Percentiles rank a stretch among this genome's conserved stretches.
Conservation (phyloP, 2,797 vertebrate species). For the Astyanax mexicanus region DNA sequence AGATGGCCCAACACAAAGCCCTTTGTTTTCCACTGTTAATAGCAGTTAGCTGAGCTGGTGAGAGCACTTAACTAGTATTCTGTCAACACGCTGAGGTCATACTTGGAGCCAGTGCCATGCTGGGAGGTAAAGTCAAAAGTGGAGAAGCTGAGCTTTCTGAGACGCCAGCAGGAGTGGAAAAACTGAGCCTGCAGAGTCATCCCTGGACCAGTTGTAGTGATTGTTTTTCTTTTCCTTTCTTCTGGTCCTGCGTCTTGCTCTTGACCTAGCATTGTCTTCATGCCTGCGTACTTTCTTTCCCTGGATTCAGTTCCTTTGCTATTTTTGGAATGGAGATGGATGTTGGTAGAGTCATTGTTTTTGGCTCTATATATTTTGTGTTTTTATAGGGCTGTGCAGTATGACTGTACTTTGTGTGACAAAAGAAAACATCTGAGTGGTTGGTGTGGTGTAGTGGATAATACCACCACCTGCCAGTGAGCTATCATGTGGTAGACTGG, state of each 20-base stretch:
- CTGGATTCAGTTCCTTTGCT: not conserved
- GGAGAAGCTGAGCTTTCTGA: conserved; percentile 32
- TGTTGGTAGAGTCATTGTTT: not conserved
- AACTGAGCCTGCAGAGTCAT: conserved; percentile 22
- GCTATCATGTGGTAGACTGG: no score
- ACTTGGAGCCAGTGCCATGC: conserved; percentile 52
- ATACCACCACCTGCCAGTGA: no score
- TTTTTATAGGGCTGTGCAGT: no score
- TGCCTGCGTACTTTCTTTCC: not conserved
- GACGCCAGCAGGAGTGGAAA: not conserved
- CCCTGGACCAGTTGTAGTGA: not conserved
- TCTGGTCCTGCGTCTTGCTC: not conserved
- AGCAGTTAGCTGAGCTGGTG: conserved; percentile 36
- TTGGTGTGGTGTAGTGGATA: no score
- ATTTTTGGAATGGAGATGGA: not conserved
- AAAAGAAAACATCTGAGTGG: no score
- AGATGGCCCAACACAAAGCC: conserved; percentile 35
- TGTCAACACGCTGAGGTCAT: conserved; percentile 66
- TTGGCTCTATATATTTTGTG: no score
- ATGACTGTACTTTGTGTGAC: no score
- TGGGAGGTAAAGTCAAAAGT: conserved; percentile 47
- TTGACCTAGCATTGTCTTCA: not conserved
- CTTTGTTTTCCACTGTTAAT: conserved; percentile 38
- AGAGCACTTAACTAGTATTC: conserved; percentile 47
- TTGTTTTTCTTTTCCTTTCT: not conserved